Evolutionary conservation across 37 sponge, comb jelly and placozoan genomes (phyloP).

Genomic region (Axinella damicornis): DNA sequence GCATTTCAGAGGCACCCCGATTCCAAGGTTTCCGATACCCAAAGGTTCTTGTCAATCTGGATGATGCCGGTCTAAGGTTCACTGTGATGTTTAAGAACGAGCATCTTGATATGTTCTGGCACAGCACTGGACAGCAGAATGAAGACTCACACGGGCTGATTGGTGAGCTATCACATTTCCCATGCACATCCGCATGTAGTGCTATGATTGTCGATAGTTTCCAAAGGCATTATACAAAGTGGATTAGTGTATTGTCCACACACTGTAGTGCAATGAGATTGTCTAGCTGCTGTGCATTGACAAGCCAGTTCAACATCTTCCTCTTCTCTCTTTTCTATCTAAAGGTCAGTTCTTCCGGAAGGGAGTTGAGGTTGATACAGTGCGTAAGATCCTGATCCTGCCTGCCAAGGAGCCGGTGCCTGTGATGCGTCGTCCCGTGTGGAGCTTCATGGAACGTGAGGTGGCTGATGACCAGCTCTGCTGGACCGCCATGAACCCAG

Average conservation of each 20-base stretch:
- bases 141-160: not conserved
- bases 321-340: not conserved
- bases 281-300: too few relatives aligned
- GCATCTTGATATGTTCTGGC: not conserved
- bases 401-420: conserved; percentile 2
- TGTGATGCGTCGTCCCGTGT: not conserved
- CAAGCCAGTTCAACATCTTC: too few relatives aligned
- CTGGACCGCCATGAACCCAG: conserved; percentile 27
- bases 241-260: too few relatives aligned
- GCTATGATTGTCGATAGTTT: too few relatives aligned
- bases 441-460: conserved; percentile 12
- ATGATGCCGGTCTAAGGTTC: conserved; percentile 22
- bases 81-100: not conserved
- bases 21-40: conserved; percentile 27
- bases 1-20: conserved; percentile 34
- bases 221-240: too few relatives aligned
- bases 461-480: conserved; percentile 5
- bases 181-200: too few relatives aligned
- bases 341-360: conserved; percentile 40
- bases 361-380: not conserved
- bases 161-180: not conserved
- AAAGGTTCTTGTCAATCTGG: conserved; percentile 4
- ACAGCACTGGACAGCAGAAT: not conserved
- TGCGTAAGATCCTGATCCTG: not conserved
- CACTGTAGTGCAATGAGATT: too few relatives aligned